Base-by-base conservation (phyloP, 2,888 invertebrate genomes). In the Augochlorella aurata region DNA sequence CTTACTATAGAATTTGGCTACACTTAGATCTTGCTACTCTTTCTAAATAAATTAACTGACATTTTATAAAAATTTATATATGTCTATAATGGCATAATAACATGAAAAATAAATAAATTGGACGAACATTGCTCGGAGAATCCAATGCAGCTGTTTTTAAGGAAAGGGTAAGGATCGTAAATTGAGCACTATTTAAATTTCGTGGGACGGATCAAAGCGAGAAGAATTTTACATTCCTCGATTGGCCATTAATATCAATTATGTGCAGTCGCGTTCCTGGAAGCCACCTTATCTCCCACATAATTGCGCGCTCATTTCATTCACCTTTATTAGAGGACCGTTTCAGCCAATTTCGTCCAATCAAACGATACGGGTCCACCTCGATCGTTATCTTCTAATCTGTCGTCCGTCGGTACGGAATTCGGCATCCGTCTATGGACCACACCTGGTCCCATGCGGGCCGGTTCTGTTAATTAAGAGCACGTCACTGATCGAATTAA, bases 381-480 rank as follows among this genome's bases (percentile, higher is more conserved):
- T 86, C 79, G 88, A 85, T 88, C 79, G 74, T 89, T 87, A 90
- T 90, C 87, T 86, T 65, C 73, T 71, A 83, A 82, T 79, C 86
- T 85, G 82, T 79, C 67, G 82, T 74, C 66, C 74, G 74, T 52
- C 67, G 79, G 38, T 5, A 38, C 74, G 72, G 77, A 84, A 86
- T 86, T 88, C 76, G 76, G 65, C 24, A 29, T 44, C 18, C 61
- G 74, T 68, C 77, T 52, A 29, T 82, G 81, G 85, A 88, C 88
- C 87, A 89, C 91, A 92, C 89, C 91, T 91, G 91, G 90, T 44
- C 77, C 44, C 79, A 92, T 92, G 91, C 90, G 92, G 92, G 92
- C 44, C 77, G 29, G 52, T 81, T 63, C 70, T 76, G 65, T 72
- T 65, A 47, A 65, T 72, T 65, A 47, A 65, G 66, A 52, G 38